Evolutionary conservation across 2,797 vertebrate species (phyloP), one percentile per base, ranked within the genome.

Genomic region (Lepidocolaptes lacrymiger): DNA sequence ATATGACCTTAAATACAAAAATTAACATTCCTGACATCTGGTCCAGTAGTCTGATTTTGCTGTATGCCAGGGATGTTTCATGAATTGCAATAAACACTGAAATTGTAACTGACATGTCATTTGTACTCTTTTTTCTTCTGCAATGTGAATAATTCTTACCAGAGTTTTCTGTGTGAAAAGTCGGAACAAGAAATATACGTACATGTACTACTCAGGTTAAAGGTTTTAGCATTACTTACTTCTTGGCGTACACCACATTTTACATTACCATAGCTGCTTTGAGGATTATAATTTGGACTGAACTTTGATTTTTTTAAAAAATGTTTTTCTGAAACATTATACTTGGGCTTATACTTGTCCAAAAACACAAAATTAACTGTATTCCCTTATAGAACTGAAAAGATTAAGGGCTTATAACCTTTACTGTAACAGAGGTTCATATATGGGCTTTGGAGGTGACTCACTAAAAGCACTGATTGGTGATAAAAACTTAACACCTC

Each of bases 81-180:
- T 6, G 12, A 64, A 28, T 37, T 72, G 52, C 37, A 81, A 22
- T 23, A 80, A 92, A 66, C 49, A 51, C 30, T 64, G 83, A 79
- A 94, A 95, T 77, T 82, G 71, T 62, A 88, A 90, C 74, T 7
- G 44, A 84, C 24, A 9, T 73, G 34, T 66, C 59, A 86, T 93
- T 88, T 94, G 44, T 76, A 86, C 63, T 92, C 20, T 93, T 79
- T 32, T 49, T 91, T 39, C 39, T 90, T 74, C 74, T 93, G 52
- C 15, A 64, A 48, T 10, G 28, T 55, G 68, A 85, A 74, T 76
- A 67, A 62, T n/a, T 77, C 34, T 59, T 52, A 69, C 10, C 30
- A 86, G 36, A 81, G 39, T 71, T 68, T 78, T 64, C 56, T 71
- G 0, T 34, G 11, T 62, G 28, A 75, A 84, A 78, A 63, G 14